These are phyloP conservation scores for Rotaria magnacalcarata DNA, from an alignment of 2,888 invertebrate species.

Conservation along the genomic window DNA sequence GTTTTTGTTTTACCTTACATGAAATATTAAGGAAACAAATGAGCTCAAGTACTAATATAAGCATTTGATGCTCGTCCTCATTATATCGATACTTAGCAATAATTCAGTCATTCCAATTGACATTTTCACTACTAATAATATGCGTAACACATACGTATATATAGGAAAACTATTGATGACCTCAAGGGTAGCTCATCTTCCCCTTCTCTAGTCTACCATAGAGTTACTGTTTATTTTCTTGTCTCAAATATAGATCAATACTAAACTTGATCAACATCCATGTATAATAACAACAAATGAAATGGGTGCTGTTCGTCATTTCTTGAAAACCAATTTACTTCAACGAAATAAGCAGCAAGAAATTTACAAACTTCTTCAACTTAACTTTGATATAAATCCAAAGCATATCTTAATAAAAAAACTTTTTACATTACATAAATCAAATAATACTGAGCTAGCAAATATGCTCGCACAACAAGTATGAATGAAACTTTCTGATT, in stretches of 20 bases:
- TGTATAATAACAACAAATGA: slow-evolving; percentile 90
- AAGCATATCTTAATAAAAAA: slow-evolving; percentile 20
- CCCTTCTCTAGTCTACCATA: too few relatives aligned
- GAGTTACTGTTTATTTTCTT: too few relatives aligned
- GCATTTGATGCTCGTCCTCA: too few relatives aligned
- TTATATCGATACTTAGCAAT: too few relatives aligned
- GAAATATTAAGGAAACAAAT: too few relatives aligned
- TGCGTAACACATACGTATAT: too few relatives aligned
- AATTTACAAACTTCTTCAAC: slow-evolving; percentile 76
- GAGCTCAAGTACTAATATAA: too few relatives aligned
- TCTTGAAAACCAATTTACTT: slow-evolving; percentile 56
- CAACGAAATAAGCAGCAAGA: slow-evolving; percentile 36
- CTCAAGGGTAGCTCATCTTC: too few relatives aligned
- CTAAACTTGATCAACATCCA: slow-evolving; percentile 76
- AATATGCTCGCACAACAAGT: slow-evolving; percentile 32
- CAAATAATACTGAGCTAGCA: slow-evolving; percentile 1
- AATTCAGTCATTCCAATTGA: too few relatives aligned
- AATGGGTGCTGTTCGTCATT: slow-evolving; percentile 92
- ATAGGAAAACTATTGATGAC: too few relatives aligned
- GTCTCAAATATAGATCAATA: slow-evolving; percentile 65
- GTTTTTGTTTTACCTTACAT: too few relatives aligned
- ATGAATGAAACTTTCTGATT: not conserved
- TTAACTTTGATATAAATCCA: slow-evolving; percentile 86
- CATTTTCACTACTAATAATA: too few relatives aligned
- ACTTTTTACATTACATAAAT: not conserved